phyloP scores from a whole-genome alignment of 2,888 invertebrate species.

The Thalpophila matura region DNA sequence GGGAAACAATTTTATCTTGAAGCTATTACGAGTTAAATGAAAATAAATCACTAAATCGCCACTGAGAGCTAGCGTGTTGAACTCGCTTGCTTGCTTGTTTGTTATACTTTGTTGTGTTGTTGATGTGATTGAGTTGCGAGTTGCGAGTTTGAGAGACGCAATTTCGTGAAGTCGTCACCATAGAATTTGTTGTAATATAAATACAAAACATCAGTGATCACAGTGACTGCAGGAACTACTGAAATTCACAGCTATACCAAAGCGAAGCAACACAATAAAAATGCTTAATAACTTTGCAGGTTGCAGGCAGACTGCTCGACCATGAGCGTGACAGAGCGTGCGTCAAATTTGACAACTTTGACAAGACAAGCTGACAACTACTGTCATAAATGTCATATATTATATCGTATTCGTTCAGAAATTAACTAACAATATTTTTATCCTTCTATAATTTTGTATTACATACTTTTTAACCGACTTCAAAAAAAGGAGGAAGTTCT shows the following conservation, averaged over 20 bases:
- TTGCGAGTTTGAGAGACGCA: slow-evolving; percentile 8
- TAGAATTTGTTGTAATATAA: background rate
- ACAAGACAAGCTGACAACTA: too few relatives aligned
- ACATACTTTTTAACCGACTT: too few relatives aligned
- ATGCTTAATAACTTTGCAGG: slow-evolving; percentile 17
- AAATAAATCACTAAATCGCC: slow-evolving; percentile 27
- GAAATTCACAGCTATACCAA: background rate
- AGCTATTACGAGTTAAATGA: slow-evolving; percentile 1
- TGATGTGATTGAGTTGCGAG: slow-evolving; percentile 3
- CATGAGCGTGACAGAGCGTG: too few relatives aligned
- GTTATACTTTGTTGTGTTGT: too few relatives aligned
- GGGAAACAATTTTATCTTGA: slow-evolving; percentile 11
- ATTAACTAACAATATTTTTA: background rate
- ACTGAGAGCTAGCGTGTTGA: slow-evolving; percentile 19
- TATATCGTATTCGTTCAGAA: slow-evolving; percentile 42
- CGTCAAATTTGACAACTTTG: background rate
- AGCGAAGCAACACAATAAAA: background rate
- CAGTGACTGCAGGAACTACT: slow-evolving; percentile 32
- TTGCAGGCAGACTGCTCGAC: too few relatives aligned
- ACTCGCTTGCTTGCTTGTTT: slow-evolving; percentile 43
- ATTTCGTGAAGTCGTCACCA: slow-evolving; percentile 4
- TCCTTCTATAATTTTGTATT: too few relatives aligned
- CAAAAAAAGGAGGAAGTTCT: too few relatives aligned
- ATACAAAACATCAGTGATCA: too few relatives aligned
- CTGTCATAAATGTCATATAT: too few relatives aligned